Percentiles rank a stretch among this genome's conserved stretches.
These are phyloP conservation scores for Odocoileus hemionus DNA, from an alignment of 2,113 vertebrate genomes.

Conservation along the genomic window DNA sequence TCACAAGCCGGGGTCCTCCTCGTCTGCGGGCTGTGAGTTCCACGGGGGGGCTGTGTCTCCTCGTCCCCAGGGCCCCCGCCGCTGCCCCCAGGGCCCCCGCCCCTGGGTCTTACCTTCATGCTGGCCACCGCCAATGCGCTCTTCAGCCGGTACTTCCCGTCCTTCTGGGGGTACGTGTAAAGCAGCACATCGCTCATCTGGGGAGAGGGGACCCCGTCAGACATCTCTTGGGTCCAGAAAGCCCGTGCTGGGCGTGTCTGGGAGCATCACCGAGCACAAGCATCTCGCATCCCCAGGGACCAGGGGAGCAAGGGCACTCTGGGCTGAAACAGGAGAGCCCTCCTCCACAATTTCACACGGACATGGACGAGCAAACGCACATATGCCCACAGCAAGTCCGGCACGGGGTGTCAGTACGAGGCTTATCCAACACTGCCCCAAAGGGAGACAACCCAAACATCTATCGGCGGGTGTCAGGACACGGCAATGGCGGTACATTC, in stretches of 20 bases:
- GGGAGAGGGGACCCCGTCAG: constrained; percentile 62
- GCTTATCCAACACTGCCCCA: background rate
- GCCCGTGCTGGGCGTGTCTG: background rate
- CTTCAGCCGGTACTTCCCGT: constrained; percentile 95
- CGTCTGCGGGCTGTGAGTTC: background rate
- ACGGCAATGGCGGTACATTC: background rate
- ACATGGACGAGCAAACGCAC: background rate
- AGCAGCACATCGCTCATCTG: constrained; percentile 97
- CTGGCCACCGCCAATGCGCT: constrained; percentile 87
- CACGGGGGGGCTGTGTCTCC: background rate
- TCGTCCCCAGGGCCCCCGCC: background rate
- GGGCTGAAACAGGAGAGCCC: background rate
- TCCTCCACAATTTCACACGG: background rate
- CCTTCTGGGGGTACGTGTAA: constrained; percentile 96
- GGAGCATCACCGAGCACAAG: background rate
- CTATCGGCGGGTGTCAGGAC: background rate
- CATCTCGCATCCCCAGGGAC: background rate
- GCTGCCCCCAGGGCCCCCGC: background rate
- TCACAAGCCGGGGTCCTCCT: background rate
- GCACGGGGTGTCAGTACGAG: background rate
- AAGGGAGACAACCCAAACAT: background rate
- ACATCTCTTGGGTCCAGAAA: background rate
- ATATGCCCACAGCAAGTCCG: background rate
- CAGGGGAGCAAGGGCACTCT: background rate
- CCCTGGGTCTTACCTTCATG: constrained; percentile 86